Conservation (phyloP, 1,140 invertebrate genomes). For the Drosophila tropicalis region DNA sequence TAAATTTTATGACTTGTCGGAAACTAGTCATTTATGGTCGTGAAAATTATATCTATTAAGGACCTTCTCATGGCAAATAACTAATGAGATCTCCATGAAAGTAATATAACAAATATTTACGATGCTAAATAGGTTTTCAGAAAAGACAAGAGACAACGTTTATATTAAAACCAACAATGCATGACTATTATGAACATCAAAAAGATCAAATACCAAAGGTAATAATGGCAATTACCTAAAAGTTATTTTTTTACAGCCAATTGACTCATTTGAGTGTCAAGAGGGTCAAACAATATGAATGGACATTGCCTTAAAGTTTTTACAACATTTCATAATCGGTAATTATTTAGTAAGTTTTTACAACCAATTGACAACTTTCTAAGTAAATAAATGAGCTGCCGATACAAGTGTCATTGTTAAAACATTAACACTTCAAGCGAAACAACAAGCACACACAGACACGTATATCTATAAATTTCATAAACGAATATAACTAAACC, state of each 20-base stretch:
- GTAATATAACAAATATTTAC: neutral
- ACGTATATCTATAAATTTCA: neutral
- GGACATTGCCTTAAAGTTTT: neutral
- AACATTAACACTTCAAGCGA: neutral
- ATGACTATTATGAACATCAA: neutral
- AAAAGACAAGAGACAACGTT: neutral
- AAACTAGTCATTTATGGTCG: no score
- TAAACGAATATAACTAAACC: constrained; percentile 32
- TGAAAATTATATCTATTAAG: neutral
- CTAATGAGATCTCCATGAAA: neutral
- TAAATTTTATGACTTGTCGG: no score
- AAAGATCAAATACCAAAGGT: no score
- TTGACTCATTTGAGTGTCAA: neutral
- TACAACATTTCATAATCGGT: constrained; percentile 6
- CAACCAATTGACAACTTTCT: constrained; percentile 22
- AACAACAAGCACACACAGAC: neutral
- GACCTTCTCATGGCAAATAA: neutral
- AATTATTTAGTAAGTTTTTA: constrained; percentile 16
- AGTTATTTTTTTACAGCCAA: no score
- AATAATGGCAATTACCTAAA: no score
- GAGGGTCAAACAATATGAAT: neutral
- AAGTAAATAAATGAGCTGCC: neutral
- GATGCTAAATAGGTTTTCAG: neutral
- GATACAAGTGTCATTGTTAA: constrained; percentile 1
- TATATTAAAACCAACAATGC: constrained; percentile 9